Base-by-base conservation (phyloP, 2,797 vertebrate genomes). In the Sparidentex hasta region DNA sequence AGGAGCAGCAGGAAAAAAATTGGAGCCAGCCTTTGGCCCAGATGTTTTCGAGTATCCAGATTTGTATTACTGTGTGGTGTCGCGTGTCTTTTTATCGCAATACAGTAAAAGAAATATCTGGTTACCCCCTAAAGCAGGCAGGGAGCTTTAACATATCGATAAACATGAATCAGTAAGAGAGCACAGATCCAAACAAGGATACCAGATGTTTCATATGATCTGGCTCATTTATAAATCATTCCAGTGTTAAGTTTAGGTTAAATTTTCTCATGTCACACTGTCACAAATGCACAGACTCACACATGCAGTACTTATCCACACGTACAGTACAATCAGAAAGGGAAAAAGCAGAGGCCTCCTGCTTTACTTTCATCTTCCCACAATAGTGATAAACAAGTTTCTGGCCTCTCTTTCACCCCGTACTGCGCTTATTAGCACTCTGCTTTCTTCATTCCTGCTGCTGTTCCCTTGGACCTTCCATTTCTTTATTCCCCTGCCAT, bases 291-390 rank as follows among this genome's bases (percentile, higher is more conserved):
- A 38, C 52, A 1, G 50, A 47, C 67, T 59, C 2, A 20, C 43
- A 48, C 25, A 74, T 74, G 70, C 20, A 65, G 20, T 76, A 83
- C 65, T 81, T 63, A 71, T 76, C 29, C 57, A 68, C 58, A 57
- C 64, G 52, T 38, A 16, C 29, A 33, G 29, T 33, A 33, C 21
- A 66, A 29, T 68, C 59, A 71, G 78, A 79, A 27, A 33, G 33
- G 61, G 38, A 70, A 72, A 47, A 21, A 12, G 29, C 27, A 0
- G 38, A 57, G 14, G 50, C 65, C 71, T 73, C 29, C 61, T 11
- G 33, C 58, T 78, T 74, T 17, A 47, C 91, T 92, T 91, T 93
- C 68, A 91, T 92, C 89, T 74, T 86, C 82, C 77, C 68, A 78
- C 84, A 20, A 67, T 73, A 23, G 54, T 74, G 72, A 81, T 75